Evolutionary conservation across 1,140 invertebrate species (phyloP).

Genomic region (Drosophila virilis): DNA sequence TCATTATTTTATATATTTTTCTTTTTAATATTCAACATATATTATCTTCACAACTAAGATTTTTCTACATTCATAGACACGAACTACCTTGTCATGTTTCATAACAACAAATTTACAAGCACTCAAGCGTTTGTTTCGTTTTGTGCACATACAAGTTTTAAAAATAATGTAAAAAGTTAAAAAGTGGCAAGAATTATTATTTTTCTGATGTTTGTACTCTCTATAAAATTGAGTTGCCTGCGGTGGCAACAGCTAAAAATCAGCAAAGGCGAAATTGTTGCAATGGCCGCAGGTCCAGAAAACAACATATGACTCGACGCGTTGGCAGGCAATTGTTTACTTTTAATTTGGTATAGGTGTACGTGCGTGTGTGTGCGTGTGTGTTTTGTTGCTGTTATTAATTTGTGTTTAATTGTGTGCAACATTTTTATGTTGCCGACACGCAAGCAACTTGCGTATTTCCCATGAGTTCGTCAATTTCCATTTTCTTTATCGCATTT

Average conservation of each 20-base stretch:
- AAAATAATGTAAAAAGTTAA: slow-evolving; percentile 69
- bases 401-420: slow-evolving; percentile 65
- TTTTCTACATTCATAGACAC: no score
- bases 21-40: no score
- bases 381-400: slow-evolving; percentile 58
- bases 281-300: slow-evolving; percentile 19
- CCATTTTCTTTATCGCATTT: background rate
- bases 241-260: background rate
- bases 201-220: slow-evolving; percentile 4
- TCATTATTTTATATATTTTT: no score
- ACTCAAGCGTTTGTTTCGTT: slow-evolving; percentile 22
- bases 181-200: slow-evolving; percentile 45
- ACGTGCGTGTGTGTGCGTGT: slow-evolving; percentile 19
- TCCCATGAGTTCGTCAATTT: slow-evolving; percentile 27
- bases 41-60: no score
- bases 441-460: slow-evolving; percentile 11
- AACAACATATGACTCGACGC: slow-evolving; percentile 18
- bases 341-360: slow-evolving; percentile 23
- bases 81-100: no score
- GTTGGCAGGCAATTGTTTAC: slow-evolving; percentile 19
- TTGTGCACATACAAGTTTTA: slow-evolving; percentile 49
- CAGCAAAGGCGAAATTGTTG: slow-evolving; percentile 10
- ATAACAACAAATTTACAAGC: background rate
- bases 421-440: slow-evolving; percentile 31
- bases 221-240: slow-evolving; percentile 41